Base-by-base conservation (phyloP, 2,888 invertebrate genomes). In the Omphaloscelis lunosa region DNA sequence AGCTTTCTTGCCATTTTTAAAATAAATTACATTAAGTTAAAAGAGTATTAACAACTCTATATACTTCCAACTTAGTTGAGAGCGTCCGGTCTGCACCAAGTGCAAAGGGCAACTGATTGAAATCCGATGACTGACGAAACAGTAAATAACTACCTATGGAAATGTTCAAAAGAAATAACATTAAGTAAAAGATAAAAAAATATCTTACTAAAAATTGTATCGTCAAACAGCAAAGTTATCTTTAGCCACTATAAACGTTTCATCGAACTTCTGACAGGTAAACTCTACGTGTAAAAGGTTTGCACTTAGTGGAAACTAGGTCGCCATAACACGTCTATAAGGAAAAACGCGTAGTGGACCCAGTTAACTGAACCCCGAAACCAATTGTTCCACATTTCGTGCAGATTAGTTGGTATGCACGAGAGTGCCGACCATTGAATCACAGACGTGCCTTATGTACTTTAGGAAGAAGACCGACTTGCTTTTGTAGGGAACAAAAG, bases 371-470 rank as follows among this genome's bases (percentile, higher is more conserved):
- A 79, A 80, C 73, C 78, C 75, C 79, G 77, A 90, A 86, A 72
- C 72, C 79, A 85, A 86, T 89, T 86, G 89, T 90, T 88, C 84
- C 82, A 86, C 77, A 90, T 93, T 92, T 90, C 85, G 86, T 84
- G 90, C 90, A 87, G 58, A 84, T 86, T 85, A 90, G 92, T 87
- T 91, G 88, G 92, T 92, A 92, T 93, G 91, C 92, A 84, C 77
- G 76, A 74, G 86, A 88, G 88, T 72, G 73, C 51, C 71, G 77
- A 75, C 72, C 79, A 89, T 89, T 89, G 90, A 90, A 87, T 89
- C 87, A 58, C 74, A 77, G 79, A 91, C 91, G 90, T 92, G 91
- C 83, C 75, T 73, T 68, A 79, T 83, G 80, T 78, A 62, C 62
- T 61, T 75, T 78, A 75, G 70, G 59, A 56, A 41, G 17, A n/a